These are phyloP conservation scores for Polyergus mexicanus DNA, from an alignment of 1,140 invertebrate species.

Conservation along the genomic window DNA sequence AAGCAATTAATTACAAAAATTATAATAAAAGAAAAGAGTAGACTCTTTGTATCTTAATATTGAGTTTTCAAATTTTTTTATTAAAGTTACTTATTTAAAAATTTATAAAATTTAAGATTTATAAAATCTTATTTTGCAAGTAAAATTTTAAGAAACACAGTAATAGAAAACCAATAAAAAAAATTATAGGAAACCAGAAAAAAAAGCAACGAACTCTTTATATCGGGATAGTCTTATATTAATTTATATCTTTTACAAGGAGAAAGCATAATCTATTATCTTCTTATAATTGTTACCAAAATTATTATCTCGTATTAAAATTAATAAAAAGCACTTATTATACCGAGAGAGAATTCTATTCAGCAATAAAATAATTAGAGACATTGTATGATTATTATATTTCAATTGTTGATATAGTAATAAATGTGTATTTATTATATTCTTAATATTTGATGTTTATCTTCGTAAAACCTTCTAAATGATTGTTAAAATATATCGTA, in stretches of 20 bases:
- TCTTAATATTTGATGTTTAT: neutral
- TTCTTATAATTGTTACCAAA: neutral
- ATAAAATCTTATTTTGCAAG: neutral
- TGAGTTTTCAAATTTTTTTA: too few relatives aligned
- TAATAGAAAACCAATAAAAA: constrained; percentile 1
- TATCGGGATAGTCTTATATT: neutral
- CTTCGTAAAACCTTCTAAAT: neutral
- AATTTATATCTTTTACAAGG: neutral
- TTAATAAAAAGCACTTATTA: constrained; percentile 1
- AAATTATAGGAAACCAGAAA: neutral
- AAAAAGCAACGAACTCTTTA: neutral
- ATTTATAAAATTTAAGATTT: neutral
- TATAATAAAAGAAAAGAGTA: too few relatives aligned
- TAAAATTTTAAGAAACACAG: neutral
- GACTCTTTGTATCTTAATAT: neutral
- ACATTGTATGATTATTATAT: constrained; percentile 17
- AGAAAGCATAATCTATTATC: neutral
- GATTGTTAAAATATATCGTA: neutral
- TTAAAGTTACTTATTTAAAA: too few relatives aligned
- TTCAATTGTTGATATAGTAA: neutral
- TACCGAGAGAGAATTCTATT: neutral
- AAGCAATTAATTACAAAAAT: neutral
- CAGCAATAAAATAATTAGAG: neutral
- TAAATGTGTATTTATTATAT: constrained; percentile 17
- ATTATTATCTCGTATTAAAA: neutral